phyloP scores from a whole-genome alignment of 1,140 invertebrate genomes.

The Potamilus streckersoni region DNA sequence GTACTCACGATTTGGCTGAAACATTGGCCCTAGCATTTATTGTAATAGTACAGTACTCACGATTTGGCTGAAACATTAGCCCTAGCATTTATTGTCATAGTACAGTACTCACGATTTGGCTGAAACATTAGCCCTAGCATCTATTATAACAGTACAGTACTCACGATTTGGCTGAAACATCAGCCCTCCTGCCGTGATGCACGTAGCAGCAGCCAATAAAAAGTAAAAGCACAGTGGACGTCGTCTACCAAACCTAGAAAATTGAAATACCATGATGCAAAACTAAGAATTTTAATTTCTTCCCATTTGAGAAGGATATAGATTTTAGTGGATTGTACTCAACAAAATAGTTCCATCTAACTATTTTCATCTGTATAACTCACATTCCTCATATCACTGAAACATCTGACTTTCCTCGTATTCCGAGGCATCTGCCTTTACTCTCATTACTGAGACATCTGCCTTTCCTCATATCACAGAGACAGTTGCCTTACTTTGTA shows the following conservation, averaged over 20 bases:
- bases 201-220: conserved; percentile 43
- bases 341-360: too few relatives aligned
- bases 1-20: background rate
- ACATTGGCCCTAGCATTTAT: background rate
- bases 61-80: background rate
- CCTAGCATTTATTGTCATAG: background rate
- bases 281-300: too few relatives aligned
- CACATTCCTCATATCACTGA: too few relatives aligned
- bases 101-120: background rate
- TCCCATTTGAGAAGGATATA: too few relatives aligned
- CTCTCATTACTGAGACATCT: too few relatives aligned
- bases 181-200: conserved; percentile 41
- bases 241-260: conserved; percentile 74
- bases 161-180: background rate
- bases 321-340: too few relatives aligned
- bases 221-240: conserved; percentile 44
- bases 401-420: too few relatives aligned
- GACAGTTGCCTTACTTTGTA: too few relatives aligned
- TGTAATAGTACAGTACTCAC: background rate
- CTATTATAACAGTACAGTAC: background rate
- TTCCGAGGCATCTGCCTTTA: too few relatives aligned
- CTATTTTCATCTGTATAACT: too few relatives aligned
- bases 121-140: background rate
- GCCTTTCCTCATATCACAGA: too few relatives aligned
- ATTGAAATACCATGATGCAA: background rate